Conservation (phyloP, 1,140 invertebrate species). For the Rhysida immarginata region DNA sequence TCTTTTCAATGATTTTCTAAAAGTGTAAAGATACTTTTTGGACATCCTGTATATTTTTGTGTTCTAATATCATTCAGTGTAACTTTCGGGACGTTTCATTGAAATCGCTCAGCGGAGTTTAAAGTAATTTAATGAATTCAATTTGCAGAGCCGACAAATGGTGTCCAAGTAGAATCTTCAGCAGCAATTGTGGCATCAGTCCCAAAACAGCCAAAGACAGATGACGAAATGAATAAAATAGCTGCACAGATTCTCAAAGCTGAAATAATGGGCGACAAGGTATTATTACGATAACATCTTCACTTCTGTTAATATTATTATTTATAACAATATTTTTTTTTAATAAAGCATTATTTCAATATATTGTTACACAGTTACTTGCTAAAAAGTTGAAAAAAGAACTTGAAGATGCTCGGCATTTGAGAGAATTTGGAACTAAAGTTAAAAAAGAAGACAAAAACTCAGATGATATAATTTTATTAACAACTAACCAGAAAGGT, state of each 20-base stretch:
- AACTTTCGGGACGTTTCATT: too few relatives aligned
- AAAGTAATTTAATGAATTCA: too few relatives aligned
- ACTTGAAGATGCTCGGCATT: conserved; percentile 49
- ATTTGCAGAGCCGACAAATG: not conserved
- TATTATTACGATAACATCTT: too few relatives aligned
- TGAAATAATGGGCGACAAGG: conserved; percentile 61
- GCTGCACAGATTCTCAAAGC: conserved; percentile 78
- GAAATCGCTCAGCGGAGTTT: too few relatives aligned
- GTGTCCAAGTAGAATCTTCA: conserved; percentile 26
- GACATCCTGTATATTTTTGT: too few relatives aligned
- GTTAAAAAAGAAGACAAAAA: conserved; percentile 5
- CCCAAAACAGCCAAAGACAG: conserved; percentile 37
- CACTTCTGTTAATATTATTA: too few relatives aligned
- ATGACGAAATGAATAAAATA: conserved; percentile 73
- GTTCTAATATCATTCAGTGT: too few relatives aligned
- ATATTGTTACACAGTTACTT: too few relatives aligned
- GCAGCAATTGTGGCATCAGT: conserved; percentile 19
- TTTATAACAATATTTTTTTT: too few relatives aligned
- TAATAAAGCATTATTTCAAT: too few relatives aligned
- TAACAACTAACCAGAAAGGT: conserved; percentile 54
- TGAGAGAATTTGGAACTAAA: conserved; percentile 3
- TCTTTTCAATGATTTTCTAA: too few relatives aligned
- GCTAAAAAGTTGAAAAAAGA: conserved; percentile 26
- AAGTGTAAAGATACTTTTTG: too few relatives aligned
- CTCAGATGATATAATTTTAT: conserved; percentile 43